Evolutionary conservation across 2,113 vertebrate genomes (phyloP), one percentile per base, ranked within the genome.

Genomic region (Benitochromis conjunctus): DNA sequence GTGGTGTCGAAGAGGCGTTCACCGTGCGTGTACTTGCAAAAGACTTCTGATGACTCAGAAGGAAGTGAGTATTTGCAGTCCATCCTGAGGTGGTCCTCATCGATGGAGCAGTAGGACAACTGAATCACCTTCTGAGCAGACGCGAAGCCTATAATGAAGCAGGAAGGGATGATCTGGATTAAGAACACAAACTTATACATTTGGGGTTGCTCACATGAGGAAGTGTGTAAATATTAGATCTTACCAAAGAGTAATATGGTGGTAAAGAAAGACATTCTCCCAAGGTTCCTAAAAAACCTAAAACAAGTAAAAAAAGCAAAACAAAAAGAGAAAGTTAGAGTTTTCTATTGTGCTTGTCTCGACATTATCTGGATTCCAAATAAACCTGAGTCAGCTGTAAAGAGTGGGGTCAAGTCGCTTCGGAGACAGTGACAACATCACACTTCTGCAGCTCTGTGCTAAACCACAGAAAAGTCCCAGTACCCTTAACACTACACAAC

Each of bases 161-260:
- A 69, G 29, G 54, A 58, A 84, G 29, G 69, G 7, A 78, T 29
- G 5, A 74, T 62, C 34, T 51, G 11, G 6, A 19, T 55, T 66
- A 19, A 31, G 71, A 54, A 43, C 21, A 31, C 14, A 55, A 26
- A 51, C 48, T 2, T 53, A 76, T 53, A 71, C 24, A 19, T 58
- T 60, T 41, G 26, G 3, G 8, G 9, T 43, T 0, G 16, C 31
- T 38, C 19, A 46, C 21, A 18, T 53, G 4, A 82, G 26, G 80
- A 58, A 74, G 5, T 0, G 14, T 81, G 79, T n/a, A 66, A 12
- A 19, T 41, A 3, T 41, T 41, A 21, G 2, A n/a, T 38, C 89
- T 95, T 92, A 96, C 96, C 95, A n/a, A 96, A 91, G 56, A 96
- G 84, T 43, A 92, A 92, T 82, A 95, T 12, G 58, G 92, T 89